These are phyloP conservation scores for Bos javanicus DNA, from an alignment of 2,113 vertebrate genomes.

Conservation along the genomic window DNA sequence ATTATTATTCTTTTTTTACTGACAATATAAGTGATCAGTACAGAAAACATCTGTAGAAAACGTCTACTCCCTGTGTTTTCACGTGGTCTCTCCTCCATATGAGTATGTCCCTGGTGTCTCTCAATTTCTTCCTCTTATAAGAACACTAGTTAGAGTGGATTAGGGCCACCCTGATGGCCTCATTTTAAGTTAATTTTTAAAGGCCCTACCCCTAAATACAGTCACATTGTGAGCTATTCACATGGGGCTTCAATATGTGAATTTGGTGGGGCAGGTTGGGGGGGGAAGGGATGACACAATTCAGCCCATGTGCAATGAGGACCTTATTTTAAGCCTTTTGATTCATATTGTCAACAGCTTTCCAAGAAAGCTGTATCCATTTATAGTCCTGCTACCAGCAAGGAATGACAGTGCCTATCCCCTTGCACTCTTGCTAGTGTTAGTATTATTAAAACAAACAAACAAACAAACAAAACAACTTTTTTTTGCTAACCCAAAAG, in stretches of 20 bases:
- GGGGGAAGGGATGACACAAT: neutral
- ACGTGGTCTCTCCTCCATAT: neutral
- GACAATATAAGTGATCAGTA: neutral
- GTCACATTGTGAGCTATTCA: neutral
- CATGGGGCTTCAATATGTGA: neutral
- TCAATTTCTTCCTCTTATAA: neutral
- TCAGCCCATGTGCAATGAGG: neutral
- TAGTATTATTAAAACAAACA: neutral
- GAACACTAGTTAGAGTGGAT: neutral
- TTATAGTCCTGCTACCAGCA: neutral
- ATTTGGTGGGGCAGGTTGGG: neutral
- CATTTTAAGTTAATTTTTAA: neutral
- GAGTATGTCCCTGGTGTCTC: neutral
- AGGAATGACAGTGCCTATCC: neutral
- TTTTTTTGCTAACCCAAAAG: neutral
- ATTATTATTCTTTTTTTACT: neutral
- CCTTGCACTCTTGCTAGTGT: neutral
- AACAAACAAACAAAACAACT: rapidly evolving
- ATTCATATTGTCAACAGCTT: neutral
- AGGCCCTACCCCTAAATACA: neutral
- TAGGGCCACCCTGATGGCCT: neutral
- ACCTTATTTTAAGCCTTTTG: neutral
- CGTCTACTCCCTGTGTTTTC: neutral
- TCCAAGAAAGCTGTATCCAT: neutral
- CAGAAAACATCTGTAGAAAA: neutral